Evolutionary conservation across 2,888 invertebrate genomes (phyloP).

Genomic region (Dolomedes plantarius): DNA sequence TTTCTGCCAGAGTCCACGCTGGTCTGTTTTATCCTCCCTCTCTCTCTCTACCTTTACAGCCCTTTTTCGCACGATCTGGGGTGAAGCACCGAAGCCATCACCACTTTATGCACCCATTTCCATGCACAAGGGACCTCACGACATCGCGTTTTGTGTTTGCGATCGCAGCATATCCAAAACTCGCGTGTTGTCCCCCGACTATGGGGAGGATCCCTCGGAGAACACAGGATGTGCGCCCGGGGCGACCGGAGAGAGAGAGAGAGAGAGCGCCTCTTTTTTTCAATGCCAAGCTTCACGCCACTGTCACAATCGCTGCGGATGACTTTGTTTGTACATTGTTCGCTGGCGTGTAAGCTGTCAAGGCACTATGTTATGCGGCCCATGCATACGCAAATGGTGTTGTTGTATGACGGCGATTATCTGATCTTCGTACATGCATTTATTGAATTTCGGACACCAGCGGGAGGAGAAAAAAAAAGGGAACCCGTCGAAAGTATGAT

Average conservation of each 20-base stretch:
- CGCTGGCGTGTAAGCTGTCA: neutral
- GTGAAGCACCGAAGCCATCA: neutral
- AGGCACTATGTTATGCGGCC: neutral
- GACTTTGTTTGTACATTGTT: slow-evolving; percentile 6
- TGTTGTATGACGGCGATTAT: too few relatives aligned
- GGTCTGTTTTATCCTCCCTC: too few relatives aligned
- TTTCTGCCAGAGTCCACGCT: too few relatives aligned
- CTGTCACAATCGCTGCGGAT: neutral
- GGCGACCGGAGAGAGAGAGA: neutral
- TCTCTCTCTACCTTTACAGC: slow-evolving; percentile 5
- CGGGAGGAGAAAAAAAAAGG: too few relatives aligned
- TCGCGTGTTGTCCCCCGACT: neutral
- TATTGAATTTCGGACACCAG: too few relatives aligned
- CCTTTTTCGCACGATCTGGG: neutral
- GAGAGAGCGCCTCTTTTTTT: too few relatives aligned
- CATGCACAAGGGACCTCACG: neutral
- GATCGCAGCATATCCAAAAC: neutral
- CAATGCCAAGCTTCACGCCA: neutral
- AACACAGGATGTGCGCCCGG: neutral
- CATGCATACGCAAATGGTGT: too few relatives aligned
- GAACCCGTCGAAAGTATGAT: too few relatives aligned
- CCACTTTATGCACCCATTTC: neutral
- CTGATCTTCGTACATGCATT: too few relatives aligned
- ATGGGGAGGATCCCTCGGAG: neutral
- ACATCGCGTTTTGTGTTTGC: neutral